Conservation (phyloP, 2,797 vertebrate species). For the Enteromius fasciolatus region DNA sequence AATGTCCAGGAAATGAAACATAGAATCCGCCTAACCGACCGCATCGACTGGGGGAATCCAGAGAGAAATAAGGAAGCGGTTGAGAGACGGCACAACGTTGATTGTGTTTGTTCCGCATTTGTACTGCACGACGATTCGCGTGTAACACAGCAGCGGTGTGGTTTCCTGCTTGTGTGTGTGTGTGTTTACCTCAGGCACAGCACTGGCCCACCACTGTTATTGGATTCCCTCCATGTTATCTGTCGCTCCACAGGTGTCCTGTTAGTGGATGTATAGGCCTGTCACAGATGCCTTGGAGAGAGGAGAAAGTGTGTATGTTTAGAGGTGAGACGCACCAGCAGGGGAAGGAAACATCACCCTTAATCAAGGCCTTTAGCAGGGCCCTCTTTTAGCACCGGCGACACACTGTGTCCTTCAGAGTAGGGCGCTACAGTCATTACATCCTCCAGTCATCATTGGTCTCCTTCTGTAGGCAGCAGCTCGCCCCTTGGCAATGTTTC, state of each 20-base stretch:
- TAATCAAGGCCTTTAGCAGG: conserved; percentile 49
- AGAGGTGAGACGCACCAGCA: conserved; percentile 23
- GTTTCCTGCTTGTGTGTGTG: not conserved
- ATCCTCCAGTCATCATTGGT: conserved; percentile 42
- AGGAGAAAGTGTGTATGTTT: conserved; percentile 35
- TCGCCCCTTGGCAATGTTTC: conserved; percentile 27
- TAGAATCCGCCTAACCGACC: conserved; percentile 42
- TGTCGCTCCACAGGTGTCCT: conserved; percentile 36
- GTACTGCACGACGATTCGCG: not conserved
- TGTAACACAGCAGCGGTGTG: not conserved
- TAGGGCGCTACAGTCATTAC: conserved; percentile 35
- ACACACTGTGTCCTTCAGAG: conserved; percentile 46
- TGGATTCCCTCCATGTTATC: conserved; percentile 45
- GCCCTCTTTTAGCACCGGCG: conserved; percentile 20
- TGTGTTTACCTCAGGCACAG: conserved; percentile 18
- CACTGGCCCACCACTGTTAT: conserved; percentile 17
- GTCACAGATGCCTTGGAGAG: conserved; percentile 36
- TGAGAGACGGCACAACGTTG: conserved; percentile 17
- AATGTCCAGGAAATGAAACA: conserved; percentile 57
- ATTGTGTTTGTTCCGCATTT: conserved; percentile 51
- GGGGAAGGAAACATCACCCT: conserved; percentile 38
- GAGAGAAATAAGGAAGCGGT: conserved; percentile 46
- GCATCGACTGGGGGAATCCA: conserved; percentile 46
- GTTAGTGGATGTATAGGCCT: conserved; percentile 49
- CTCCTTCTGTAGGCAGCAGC: conserved; percentile 25